Conservation (phyloP, 2,888 invertebrate genomes). For the Zaprionus bogoriensis region DNA sequence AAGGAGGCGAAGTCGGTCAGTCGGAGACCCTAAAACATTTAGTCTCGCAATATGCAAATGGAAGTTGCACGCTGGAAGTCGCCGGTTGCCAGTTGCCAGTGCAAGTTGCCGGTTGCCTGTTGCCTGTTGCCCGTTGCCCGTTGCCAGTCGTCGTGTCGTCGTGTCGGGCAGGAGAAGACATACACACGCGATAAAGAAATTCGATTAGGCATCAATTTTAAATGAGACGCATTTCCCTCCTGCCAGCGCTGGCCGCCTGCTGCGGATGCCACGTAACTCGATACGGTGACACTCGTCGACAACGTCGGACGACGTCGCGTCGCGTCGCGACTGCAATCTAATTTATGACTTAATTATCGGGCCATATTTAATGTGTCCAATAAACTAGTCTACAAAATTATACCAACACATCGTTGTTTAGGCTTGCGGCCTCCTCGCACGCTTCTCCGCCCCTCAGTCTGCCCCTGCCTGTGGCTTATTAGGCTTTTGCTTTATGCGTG, state of each 20-base stretch:
- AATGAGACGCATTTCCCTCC: constrained; percentile 71
- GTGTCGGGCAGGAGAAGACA: constrained; percentile 57
- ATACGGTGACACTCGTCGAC: constrained; percentile 76
- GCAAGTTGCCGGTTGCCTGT: constrained; percentile 11
- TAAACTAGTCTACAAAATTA: constrained; percentile 85
- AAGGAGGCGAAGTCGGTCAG: constrained; percentile 21
- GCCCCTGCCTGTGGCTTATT: constrained; percentile 57
- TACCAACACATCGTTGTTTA: constrained; percentile 77
- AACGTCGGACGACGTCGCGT: constrained; percentile 30
- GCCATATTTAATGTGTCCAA: constrained; percentile 83
- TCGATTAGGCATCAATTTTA: constrained; percentile 81
- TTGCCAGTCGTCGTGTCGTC: constrained; percentile 30
- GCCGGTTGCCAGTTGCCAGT: neutral
- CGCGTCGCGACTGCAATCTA: constrained; percentile 72
- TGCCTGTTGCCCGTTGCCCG: constrained; percentile 13
- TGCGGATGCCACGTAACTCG: constrained; percentile 74
- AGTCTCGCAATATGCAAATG: constrained; percentile 74
- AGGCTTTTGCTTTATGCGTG: constrained; percentile 77
- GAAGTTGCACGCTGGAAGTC: constrained; percentile 44
- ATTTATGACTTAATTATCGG: constrained; percentile 83
- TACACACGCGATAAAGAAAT: constrained; percentile 80
- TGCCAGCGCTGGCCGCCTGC: constrained; percentile 46
- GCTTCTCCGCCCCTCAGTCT: neutral
- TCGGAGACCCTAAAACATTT: constrained; percentile 63
- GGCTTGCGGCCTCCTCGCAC: constrained; percentile 29